Evolutionary conservation across 2,797 vertebrate genomes (phyloP).

Genomic region (Hapalemur alaotrensis): DNA sequence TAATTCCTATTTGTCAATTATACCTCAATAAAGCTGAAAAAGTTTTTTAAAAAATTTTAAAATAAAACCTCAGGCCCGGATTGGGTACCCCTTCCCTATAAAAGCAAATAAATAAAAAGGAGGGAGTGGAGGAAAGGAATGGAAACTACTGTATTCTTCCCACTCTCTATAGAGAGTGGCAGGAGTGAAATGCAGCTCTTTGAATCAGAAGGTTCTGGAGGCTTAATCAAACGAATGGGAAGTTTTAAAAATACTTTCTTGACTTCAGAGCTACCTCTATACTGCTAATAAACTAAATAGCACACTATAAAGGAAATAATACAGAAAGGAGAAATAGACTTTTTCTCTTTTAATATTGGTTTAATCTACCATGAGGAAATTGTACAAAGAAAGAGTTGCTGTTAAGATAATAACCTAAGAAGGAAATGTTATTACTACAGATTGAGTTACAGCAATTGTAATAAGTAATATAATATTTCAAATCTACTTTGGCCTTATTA

Average conservation of each 20-base stretch:
- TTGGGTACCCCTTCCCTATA: not conserved
- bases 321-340: not conserved
- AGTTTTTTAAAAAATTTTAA: not conserved
- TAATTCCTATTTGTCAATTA: not conserved
- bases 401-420: not conserved
- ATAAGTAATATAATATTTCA: not conserved
- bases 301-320: slow-evolving; percentile 6
- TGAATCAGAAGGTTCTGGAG: slow-evolving; percentile 3
- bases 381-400: not conserved
- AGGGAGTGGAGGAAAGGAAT: not conserved
- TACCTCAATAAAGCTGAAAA: not conserved
- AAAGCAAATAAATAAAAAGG: not conserved
- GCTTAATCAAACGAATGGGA: not conserved
- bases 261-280: not conserved
- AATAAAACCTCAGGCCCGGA: not conserved
- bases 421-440: not conserved
- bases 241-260: not conserved
- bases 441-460: not conserved
- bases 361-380: slow-evolving; percentile 24
- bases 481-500: not conserved
- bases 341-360: not conserved
- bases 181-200: not conserved
- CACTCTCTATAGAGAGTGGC: not conserved
- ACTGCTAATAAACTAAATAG: slow-evolving; percentile 12
- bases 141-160: not conserved